These are phyloP conservation scores for Antigone vipio DNA, from an alignment of 2,113 vertebrate genomes.

Conservation along the genomic window DNA sequence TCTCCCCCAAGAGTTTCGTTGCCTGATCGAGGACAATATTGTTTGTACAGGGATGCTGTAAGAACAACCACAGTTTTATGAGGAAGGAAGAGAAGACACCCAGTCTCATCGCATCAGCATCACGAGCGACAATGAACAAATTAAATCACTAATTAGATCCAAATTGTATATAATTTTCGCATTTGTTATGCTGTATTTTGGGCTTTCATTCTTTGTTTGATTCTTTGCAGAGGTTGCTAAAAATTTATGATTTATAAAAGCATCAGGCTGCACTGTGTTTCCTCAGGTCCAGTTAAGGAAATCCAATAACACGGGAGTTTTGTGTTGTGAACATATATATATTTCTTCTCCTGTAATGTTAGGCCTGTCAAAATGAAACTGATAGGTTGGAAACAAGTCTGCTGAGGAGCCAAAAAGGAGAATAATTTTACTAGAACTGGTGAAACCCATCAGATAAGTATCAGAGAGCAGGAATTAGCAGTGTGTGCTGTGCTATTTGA, in stretches of 20 bases:
- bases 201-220: background rate
- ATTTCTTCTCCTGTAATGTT: background rate
- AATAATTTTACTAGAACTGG: background rate
- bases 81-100: background rate
- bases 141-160: background rate
- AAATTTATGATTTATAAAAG: constrained; percentile 7
- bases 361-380: background rate
- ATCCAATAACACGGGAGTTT: background rate
- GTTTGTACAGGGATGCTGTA: background rate
- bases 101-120: background rate
- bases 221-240: background rate
- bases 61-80: background rate
- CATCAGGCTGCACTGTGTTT: background rate
- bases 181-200: background rate
- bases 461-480: background rate
- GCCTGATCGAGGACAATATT: background rate
- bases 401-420: background rate
- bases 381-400: background rate
- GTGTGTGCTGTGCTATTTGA: background rate
- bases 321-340: background rate
- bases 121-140: background rate
- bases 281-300: background rate
- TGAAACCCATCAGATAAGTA: background rate
- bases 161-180: background rate
- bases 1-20: background rate